Evolutionary conservation across 2,888 invertebrate genomes (phyloP).

Genomic region (Cheilosia variabilis): DNA sequence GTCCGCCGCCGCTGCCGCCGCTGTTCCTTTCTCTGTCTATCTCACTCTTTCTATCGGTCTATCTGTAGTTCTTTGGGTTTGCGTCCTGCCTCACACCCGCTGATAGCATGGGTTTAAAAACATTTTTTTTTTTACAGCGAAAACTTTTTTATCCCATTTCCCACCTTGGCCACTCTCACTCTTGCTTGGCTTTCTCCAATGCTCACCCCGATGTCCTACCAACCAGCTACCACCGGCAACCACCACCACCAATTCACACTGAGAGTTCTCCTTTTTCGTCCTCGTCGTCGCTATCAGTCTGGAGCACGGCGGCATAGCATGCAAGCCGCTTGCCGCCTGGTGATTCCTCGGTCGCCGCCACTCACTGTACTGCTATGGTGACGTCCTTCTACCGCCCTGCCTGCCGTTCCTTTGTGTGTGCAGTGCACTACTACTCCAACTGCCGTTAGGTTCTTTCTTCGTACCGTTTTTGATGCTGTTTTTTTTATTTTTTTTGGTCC

Average conservation of each 20-base stretch:
- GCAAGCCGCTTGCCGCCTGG: conserved; percentile 74
- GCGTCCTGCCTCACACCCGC: conserved; percentile 56
- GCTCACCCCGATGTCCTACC: conserved; percentile 29
- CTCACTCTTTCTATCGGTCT: conserved; percentile 67
- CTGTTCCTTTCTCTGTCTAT: conserved; percentile 44
- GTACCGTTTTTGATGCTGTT: conserved; percentile 42
- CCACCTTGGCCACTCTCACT: conserved; percentile 72
- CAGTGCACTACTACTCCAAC: conserved; percentile 55
- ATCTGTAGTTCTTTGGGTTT: conserved; percentile 60
- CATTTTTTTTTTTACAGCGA: conserved; percentile 49
- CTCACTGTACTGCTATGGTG: conserved; percentile 45
- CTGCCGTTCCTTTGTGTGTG: conserved; percentile 66
- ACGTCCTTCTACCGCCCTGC: conserved; percentile 58
- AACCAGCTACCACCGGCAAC: background rate
- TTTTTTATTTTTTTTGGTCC: background rate
- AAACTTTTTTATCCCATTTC: conserved; percentile 73
- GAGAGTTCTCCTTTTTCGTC: conserved; percentile 46
- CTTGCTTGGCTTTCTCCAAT: conserved; percentile 63
- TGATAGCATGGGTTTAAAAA: conserved; percentile 34
- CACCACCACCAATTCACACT: conserved; percentile 43
- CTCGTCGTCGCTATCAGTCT: conserved; percentile 71
- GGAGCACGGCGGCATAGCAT: conserved; percentile 61
- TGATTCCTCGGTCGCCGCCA: conserved; percentile 65
- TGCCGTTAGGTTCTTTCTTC: conserved; percentile 77
- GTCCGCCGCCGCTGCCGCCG: conserved; percentile 51